Conservation (phyloP, 2,113 vertebrate genomes). For the Daubentonia madagascariensis region DNA sequence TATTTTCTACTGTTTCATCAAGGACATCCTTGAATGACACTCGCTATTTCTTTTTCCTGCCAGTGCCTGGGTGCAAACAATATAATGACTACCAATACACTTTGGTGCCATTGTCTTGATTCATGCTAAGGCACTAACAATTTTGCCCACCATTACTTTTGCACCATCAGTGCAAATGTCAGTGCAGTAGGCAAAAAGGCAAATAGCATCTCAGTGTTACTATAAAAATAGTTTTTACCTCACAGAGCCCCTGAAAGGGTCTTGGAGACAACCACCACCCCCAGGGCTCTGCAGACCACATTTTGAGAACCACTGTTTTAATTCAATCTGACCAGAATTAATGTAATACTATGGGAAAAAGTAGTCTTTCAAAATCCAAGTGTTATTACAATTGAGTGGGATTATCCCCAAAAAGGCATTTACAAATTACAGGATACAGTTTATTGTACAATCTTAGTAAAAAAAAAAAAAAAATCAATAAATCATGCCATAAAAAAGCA, state of each 20-base stretch:
- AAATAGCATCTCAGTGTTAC: background rate
- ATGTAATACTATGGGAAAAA: background rate
- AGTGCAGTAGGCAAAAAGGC: background rate
- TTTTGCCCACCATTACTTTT: background rate
- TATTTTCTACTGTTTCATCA: background rate
- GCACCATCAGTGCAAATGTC: background rate
- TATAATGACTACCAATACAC: background rate
- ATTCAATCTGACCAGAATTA: background rate
- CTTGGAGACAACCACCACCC: background rate
- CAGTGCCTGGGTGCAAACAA: background rate
- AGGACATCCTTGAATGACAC: background rate
- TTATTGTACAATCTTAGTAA: background rate
- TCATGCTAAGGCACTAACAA: background rate
- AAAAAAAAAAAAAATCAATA: background rate
- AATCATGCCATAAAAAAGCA: background rate
- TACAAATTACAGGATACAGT: background rate
- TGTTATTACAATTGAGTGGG: background rate
- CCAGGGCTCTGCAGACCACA: background rate
- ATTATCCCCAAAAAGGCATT: background rate
- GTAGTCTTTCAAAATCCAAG: background rate
- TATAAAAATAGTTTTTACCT: background rate
- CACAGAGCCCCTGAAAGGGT: background rate
- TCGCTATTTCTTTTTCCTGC: background rate
- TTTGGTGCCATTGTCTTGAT: background rate
- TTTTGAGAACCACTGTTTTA: background rate